These are phyloP conservation scores for Coryphaenoides rupestris DNA, from an alignment of 2,113 vertebrate genomes.

Conservation along the genomic window DNA sequence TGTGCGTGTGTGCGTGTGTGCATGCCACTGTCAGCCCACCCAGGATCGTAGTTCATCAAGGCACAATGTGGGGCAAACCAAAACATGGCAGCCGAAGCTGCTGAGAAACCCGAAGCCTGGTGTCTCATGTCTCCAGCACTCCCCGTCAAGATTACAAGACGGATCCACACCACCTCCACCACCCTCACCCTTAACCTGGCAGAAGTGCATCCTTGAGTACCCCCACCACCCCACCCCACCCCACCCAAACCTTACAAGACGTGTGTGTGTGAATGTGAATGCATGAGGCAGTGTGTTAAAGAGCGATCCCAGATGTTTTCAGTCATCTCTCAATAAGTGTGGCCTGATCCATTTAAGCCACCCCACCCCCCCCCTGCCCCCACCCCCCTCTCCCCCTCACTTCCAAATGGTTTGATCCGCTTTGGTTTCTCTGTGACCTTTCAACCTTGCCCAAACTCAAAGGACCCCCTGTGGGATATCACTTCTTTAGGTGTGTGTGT, in stretches of 20 bases:
- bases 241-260: constrained; percentile 11
- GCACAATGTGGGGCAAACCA: constrained; percentile 27
- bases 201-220: constrained; percentile 38
- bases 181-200: constrained; percentile 25
- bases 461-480: constrained; percentile 27
- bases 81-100: constrained; percentile 23
- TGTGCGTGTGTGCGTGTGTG: constrained; percentile 40
- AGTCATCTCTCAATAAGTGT: constrained; percentile 70
- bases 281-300: constrained; percentile 38
- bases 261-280: constrained; percentile 14
- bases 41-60: constrained; percentile 53
- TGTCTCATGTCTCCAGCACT: constrained; percentile 64
- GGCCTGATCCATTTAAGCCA: constrained; percentile 65
- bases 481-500: constrained; percentile 17
- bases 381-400: constrained; percentile 9
- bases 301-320: constrained; percentile 73
- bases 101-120: constrained; percentile 29
- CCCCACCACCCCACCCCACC: too few species aligned
- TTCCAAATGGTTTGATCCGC: constrained; percentile 57
- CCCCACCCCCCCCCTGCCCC: neutral
- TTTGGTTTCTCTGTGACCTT: constrained; percentile 57
- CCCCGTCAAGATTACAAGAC: constrained; percentile 52
- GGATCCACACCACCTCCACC: constrained; percentile 13
- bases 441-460: constrained; percentile 48
- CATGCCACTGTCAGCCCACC: constrained; percentile 50